These are phyloP conservation scores for Dyspetes luteomarginatus DNA, from an alignment of 2,888 invertebrate genomes.

Conservation along the genomic window DNA sequence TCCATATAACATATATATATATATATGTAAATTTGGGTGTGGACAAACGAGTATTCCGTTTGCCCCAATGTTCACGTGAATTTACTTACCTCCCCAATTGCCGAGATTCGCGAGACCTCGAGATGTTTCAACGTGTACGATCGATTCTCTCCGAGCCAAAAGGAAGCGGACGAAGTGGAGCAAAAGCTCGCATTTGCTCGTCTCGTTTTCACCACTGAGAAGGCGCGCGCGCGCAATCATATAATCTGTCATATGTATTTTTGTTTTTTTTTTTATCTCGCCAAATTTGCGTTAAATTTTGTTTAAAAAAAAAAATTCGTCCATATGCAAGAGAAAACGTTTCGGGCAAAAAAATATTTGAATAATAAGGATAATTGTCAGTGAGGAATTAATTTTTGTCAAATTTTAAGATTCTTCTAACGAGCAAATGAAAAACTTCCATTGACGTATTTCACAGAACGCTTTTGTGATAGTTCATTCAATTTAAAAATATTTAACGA, in stretches of 20 bases:
- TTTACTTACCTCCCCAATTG: not conserved
- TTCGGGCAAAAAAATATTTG: no score
- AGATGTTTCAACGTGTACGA: conserved; percentile 51
- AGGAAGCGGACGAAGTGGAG: conserved; percentile 58
- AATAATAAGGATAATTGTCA: no score
- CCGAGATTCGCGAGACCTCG: conserved; percentile 26
- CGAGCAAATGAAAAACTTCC: no score
- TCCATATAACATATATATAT: not conserved
- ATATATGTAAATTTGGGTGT: not conserved
- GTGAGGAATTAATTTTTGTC: no score
- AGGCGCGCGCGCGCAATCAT: not conserved
- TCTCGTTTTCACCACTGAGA: conserved; percentile 16
- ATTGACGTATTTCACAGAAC: no score
- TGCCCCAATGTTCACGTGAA: not conserved
- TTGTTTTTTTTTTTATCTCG: not conserved
- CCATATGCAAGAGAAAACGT: no score
- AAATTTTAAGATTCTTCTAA: no score
- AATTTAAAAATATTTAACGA: no score
- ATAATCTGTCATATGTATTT: not conserved
- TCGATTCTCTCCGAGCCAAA: conserved; percentile 40
- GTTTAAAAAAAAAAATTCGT: no score
- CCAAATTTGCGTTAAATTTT: not conserved
- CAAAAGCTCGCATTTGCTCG: conserved; percentile 45
- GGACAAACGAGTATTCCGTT: not conserved
- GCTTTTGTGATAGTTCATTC: no score